phyloP scores from a whole-genome alignment of 2,888 invertebrate genomes.

The Drosophila pseudotalamancana region DNA sequence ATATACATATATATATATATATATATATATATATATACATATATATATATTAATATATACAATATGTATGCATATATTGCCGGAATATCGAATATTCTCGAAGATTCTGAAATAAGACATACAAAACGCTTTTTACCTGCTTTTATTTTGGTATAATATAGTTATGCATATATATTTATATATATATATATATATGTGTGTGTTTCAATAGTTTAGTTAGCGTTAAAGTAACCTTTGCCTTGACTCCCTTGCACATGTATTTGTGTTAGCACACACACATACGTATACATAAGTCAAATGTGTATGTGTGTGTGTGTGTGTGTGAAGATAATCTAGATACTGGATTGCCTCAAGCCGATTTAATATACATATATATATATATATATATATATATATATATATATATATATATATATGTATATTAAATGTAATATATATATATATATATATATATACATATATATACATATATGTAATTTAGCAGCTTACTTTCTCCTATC shows the following conservation, averaged over 20 bases:
- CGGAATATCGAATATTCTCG: background rate
- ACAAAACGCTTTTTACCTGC: slow-evolving; percentile 22
- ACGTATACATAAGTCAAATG: slow-evolving; percentile 50
- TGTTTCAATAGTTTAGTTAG: slow-evolving; percentile 55
- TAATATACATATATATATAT: slow-evolving; percentile 12
- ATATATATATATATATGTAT: slow-evolving; percentile 21
- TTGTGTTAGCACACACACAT: slow-evolving; percentile 33
- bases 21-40: slow-evolving; percentile 27
- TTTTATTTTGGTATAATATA: slow-evolving; percentile 28
- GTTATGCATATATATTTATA: slow-evolving; percentile 3
- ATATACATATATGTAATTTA: slow-evolving; percentile 37
- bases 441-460: slow-evolving; percentile 15
- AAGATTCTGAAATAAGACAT: slow-evolving; percentile 36
- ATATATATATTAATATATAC: background rate
- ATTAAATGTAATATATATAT: slow-evolving; percentile 2
- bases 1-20: slow-evolving; percentile 40
- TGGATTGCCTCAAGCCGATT: slow-evolving; percentile 56
- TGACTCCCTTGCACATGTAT: slow-evolving; percentile 52
- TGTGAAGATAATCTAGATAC: slow-evolving; percentile 32
- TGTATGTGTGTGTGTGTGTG: background rate
- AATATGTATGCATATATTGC: background rate
- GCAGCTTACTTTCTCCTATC: slow-evolving; percentile 71
- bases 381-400: slow-evolving; percentile 26
- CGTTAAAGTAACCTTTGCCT: slow-evolving; percentile 61
- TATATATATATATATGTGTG: slow-evolving; percentile 7